Evolutionary conservation across 2,113 vertebrate genomes (phyloP), one percentile per base, ranked within the genome.

Genomic region (Chaetorhynchus papuensis): DNA sequence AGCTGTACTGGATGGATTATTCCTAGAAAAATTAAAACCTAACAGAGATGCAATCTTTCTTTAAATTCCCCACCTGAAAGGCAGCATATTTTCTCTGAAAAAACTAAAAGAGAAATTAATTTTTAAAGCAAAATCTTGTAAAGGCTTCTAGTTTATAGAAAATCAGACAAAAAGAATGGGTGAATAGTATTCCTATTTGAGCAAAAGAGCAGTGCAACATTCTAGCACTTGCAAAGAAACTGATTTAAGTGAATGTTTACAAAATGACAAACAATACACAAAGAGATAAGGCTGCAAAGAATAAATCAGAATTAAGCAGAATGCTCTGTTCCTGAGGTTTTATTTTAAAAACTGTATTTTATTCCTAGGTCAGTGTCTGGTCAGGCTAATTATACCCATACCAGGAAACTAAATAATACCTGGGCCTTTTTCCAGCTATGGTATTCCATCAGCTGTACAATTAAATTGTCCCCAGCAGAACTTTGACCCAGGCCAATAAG

Each of bases 21-120:
- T 75, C 52, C 53, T 87, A 60, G 69, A 64, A 95, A 84, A 96
- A 94, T 69, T 77, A 77, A 94, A 86, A 56, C 16, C 69, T 88
- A 83, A 60, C 45, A 90, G 47, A 92, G 39, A 59, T 74, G 9
- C 31, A 83, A 80, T 63, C 4, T 27, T 74, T 83, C 74, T 81
- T 85, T 33, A 81, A 81, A 33, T 18, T 84, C 49, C 17, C 33
- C 27, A 59, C 13, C 59, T 69, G 31, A 87, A 72, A 61, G 8
- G 9, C n/a, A 60, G 27, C 17, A 17, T 69, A 50, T 79, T 82
- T 95, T 77, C 44, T 68, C 24, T 28, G 77, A 22, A 91, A 94
- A 96, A 82, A 39, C 6, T 44, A 82, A 23, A 8, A 72, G 5
- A 68, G 2, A 87, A 89, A 85, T 59, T 77, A 78, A 42, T 69